A percentile compares a stretch with the other conserved stretches of the same genome.
Conservation (phyloP, 2,113 vertebrate genomes). For the Leucoraja erinaceus region DNA sequence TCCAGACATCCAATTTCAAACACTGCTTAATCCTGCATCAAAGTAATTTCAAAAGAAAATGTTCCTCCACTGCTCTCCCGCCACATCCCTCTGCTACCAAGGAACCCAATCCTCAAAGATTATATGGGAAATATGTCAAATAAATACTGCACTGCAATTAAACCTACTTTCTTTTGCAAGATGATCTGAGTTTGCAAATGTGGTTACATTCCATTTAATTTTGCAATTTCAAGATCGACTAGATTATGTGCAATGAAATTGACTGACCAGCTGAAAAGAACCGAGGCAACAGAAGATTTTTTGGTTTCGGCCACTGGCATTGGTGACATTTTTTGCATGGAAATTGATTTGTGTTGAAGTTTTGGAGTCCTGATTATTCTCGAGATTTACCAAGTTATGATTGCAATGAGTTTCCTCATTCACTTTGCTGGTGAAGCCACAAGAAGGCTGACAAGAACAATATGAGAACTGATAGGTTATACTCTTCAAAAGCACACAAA, state of each 20-base stretch:
- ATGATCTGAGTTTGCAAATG: background rate
- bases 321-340: background rate
- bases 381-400: background rate
- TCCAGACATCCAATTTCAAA: background rate
- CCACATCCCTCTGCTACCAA: background rate
- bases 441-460: no score
- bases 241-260: background rate
- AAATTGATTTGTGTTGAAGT: background rate
- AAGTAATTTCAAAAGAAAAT: background rate
- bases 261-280: background rate
- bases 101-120: background rate
- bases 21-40: background rate
- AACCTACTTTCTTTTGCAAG: background rate
- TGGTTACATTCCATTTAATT: background rate
- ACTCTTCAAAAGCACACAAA: no score
- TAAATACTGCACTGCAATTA: background rate
- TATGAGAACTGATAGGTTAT: no score
- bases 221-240: background rate
- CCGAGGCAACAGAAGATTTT: background rate
- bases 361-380: background rate
- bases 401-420: background rate
- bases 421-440: background rate
- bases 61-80: background rate
- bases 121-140: background rate
- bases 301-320: background rate